Evolutionary conservation across 2,113 vertebrate species (phyloP).

Genomic region (Mobula hypostoma): DNA sequence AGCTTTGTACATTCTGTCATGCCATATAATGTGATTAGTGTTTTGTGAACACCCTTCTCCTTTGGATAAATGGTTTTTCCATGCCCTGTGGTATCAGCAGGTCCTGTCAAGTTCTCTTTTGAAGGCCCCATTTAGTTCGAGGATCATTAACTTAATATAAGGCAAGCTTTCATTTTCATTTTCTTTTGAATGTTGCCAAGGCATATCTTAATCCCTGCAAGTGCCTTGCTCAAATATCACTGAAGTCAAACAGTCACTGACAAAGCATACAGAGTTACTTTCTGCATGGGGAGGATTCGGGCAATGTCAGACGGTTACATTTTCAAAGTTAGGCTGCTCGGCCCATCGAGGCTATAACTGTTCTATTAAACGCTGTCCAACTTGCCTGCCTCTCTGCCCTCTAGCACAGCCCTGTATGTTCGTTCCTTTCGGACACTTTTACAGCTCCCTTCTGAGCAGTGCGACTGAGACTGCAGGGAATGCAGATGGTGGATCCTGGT

Average conservation of each 20-base stretch:
- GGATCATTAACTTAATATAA: not conserved
- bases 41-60: not conserved
- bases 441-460: too few species aligned
- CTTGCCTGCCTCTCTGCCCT: too few species aligned
- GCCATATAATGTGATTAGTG: not conserved
- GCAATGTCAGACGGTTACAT: too few species aligned
- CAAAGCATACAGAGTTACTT: not conserved
- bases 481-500: too few species aligned
- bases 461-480: too few species aligned
- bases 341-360: too few species aligned
- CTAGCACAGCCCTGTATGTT: too few species aligned
- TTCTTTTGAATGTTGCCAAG: not conserved
- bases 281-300: not conserved
- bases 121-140: not conserved
- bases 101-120: constrained; percentile 12
- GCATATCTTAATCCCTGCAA: not conserved
- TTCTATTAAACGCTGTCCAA: too few species aligned
- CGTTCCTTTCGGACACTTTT: too few species aligned
- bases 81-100: not conserved
- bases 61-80: not conserved
- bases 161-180: not conserved
- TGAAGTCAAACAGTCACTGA: not conserved
- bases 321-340: too few species aligned
- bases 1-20: not conserved
- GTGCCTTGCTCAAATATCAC: not conserved